Conservation (phyloP, 2,888 invertebrate genomes). For the Pelosia muscerda region DNA sequence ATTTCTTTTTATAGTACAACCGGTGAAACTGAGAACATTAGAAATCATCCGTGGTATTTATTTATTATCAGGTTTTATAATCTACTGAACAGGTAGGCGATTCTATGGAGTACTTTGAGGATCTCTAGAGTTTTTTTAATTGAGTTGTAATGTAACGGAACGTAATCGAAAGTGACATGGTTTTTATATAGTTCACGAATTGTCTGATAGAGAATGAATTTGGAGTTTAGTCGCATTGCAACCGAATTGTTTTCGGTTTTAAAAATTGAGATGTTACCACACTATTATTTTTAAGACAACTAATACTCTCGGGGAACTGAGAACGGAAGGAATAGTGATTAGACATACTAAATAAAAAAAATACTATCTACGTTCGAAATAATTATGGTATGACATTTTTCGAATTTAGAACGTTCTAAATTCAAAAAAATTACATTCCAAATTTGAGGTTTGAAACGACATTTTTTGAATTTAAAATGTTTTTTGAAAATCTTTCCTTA, state of each 20-base stretch:
- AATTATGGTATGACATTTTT: no score
- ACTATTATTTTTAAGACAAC: no score
- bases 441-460: neutral
- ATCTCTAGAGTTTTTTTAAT: slow-evolving; percentile 1
- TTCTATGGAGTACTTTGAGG: slow-evolving; percentile 3
- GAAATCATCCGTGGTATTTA: slow-evolving; percentile 46
- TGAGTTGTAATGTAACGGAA: neutral
- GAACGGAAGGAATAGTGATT: no score
- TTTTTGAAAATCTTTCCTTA: neutral
- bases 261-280: no score
- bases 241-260: no score
- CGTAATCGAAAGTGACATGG: slow-evolving; percentile 2
- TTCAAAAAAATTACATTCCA: no score
- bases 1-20: slow-evolving; percentile 72
- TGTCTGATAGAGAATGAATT: neutral
- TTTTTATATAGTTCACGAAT: neutral
- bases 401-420: no score
- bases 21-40: slow-evolving; percentile 56
- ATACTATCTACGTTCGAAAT: no score
- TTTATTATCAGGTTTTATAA: slow-evolving; percentile 36
- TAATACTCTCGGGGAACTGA: no score
- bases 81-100: slow-evolving; percentile 21
- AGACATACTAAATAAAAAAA: no score
- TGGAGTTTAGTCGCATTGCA: no score
- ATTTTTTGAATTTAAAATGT: neutral